Conservation (phyloP, 2,888 invertebrate species). For the Steinernema scapterisci region DNA sequence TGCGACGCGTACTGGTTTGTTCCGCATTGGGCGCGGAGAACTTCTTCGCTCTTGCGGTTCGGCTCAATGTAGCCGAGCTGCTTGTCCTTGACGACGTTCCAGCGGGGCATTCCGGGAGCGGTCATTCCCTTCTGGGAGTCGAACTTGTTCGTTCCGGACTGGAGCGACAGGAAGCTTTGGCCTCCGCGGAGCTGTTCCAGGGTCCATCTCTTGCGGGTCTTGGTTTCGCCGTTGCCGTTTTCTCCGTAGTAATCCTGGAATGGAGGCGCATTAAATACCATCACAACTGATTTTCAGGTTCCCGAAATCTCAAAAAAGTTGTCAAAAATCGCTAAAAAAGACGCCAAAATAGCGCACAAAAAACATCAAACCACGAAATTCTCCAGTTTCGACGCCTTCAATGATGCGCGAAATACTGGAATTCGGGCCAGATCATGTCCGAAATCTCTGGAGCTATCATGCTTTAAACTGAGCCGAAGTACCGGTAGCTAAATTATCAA, state of each 20-base stretch:
- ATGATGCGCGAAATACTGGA: too few relatives aligned
- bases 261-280: too few relatives aligned
- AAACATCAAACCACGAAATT: too few relatives aligned
- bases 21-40: constrained; percentile 64
- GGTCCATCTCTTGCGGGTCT: constrained; percentile 57
- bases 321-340: too few relatives aligned
- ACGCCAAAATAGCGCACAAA: too few relatives aligned
- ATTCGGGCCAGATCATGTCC: too few relatives aligned
- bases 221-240: constrained; percentile 37
- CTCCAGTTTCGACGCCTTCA: too few relatives aligned
- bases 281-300: too few relatives aligned
- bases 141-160: constrained; percentile 66
- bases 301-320: too few relatives aligned
- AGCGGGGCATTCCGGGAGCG: constrained; percentile 63
- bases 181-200: constrained; percentile 66
- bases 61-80: constrained; percentile 65
- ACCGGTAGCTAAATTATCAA: too few relatives aligned
- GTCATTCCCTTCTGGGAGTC: constrained; percentile 66
- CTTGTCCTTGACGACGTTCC: constrained; percentile 66
- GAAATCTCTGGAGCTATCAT: too few relatives aligned
- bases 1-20: constrained; percentile 67
- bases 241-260: constrained; percentile 26
- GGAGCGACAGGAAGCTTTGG: constrained; percentile 63
- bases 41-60: constrained; percentile 63
- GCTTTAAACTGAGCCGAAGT: too few relatives aligned